Base-by-base conservation (phyloP, 2,113 vertebrate genomes). In the Larimichthys crocea region DNA sequence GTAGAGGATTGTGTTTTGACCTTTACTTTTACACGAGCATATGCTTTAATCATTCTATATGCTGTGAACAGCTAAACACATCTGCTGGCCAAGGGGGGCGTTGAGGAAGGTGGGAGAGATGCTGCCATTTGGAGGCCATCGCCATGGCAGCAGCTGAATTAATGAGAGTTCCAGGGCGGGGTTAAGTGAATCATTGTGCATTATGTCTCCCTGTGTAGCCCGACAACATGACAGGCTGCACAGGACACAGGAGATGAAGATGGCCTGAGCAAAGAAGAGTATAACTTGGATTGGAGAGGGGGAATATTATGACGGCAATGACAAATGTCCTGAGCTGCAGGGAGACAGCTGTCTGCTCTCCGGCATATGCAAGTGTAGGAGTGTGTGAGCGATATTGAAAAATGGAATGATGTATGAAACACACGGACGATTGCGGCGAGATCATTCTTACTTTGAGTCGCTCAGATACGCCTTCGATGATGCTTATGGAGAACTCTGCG, bases 401-500 rank as follows among this genome's bases (percentile, higher is more conserved):
- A 52, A 29, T 35, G 29, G 49, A 57, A 53, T 66, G 66, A 73
- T 70, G 17, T 40, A 26, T 35, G 66, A 56, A 63, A 72, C 4
- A 16, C 46, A 78, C 52, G 68, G 56, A 40, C 19, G 11, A 20
- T 17, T 31, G 42, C 31, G 24, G 15, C 42, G 2, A 6, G 24
- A 52, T 65, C 11, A 29, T 35, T 79, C 96, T 97, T 95, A 99
- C 97, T 95, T 99, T 99, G 86, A 98, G 96, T 83, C 97, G 94
- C 94, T 98, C 97, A 1, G 97, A 97, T 57, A 97, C 96, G 0
- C 97, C 96, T 93, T 98, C 97, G 0, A 96, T 97, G 94, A 98
- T 95, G 93, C 96, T 98, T 93, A 98, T 96, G 0, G 97, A 98
- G 93, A 99, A 99, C 92, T 98, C 97, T 3, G 97, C 97, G 35